These are phyloP conservation scores for Morelia viridis DNA, from an alignment of 2,797 vertebrate species.

Conservation along the genomic window DNA sequence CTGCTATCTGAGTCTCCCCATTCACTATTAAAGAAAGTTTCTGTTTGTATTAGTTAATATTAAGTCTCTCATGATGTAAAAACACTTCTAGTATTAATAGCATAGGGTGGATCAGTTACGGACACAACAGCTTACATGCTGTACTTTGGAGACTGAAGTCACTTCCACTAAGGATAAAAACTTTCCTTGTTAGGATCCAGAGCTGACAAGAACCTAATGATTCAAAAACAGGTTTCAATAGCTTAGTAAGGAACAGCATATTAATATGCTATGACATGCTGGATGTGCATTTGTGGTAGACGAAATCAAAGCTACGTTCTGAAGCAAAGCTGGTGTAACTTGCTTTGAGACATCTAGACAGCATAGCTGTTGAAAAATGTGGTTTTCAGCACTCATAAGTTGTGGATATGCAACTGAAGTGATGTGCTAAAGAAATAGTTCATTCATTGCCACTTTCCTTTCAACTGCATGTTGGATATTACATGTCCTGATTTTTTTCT, in stretches of 20 bases:
- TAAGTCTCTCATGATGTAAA: constrained; percentile 20
- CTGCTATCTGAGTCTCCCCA: background rate
- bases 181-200: constrained; percentile 26
- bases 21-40: constrained; percentile 1
- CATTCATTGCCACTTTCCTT: background rate
- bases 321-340: background rate
- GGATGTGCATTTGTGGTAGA: background rate
- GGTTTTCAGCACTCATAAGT: background rate
- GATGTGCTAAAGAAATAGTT: background rate
- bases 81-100: constrained; percentile 35
- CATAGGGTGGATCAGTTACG: background rate
- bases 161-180: constrained; percentile 31
- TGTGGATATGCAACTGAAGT: background rate
- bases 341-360: background rate
- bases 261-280: constrained; percentile 21
- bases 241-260: constrained; percentile 1
- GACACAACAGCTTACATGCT: constrained; percentile 7
- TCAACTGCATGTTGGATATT: background rate
- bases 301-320: background rate
- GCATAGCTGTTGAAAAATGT: background rate
- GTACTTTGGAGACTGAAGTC: constrained; percentile 19
- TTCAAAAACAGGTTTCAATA: constrained; percentile 15
- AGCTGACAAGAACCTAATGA: background rate
- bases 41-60: constrained; percentile 21
- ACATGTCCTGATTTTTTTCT: background rate